Conservation (phyloP, 2,888 invertebrate genomes). For the Trachelus iudaicus region DNA sequence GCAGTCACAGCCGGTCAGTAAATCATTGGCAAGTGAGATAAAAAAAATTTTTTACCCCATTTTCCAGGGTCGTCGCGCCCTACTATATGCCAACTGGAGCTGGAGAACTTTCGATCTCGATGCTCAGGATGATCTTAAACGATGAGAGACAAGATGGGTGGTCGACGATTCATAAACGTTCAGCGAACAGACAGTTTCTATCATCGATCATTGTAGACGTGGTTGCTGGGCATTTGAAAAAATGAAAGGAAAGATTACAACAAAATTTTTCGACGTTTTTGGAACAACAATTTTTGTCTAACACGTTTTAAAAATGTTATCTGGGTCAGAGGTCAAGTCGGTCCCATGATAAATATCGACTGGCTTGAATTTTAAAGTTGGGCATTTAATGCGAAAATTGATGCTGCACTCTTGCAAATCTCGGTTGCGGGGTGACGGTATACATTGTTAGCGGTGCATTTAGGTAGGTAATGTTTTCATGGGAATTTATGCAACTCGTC, state of each 20-base stretch:
- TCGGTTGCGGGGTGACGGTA: neutral
- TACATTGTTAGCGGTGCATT: neutral
- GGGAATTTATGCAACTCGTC: neutral
- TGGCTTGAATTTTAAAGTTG: neutral
- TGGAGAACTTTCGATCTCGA: neutral
- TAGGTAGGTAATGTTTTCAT: neutral
- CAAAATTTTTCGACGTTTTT: neutral
- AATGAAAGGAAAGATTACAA: neutral
- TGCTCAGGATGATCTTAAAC: neutral
- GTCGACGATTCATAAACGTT: neutral
- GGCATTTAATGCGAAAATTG: neutral
- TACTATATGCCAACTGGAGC: no score
- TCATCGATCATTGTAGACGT: neutral
- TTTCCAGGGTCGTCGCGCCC: neutral
- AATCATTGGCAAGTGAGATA: neutral
- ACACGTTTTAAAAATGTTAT: neutral
- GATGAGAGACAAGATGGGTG: neutral
- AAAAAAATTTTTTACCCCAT: neutral
- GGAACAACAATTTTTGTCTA: neutral
- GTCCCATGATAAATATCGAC: neutral
- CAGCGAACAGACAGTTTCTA: neutral
- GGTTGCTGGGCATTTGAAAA: neutral
- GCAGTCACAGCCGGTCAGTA: slow-evolving; percentile 1
- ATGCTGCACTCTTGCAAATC: neutral
- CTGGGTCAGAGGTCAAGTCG: neutral